A percentile compares a stretch with the other conserved stretches of the same genome.
Evolutionary conservation across 1,140 invertebrate species (phyloP).

Genomic region (Drosophila nasuta): DNA sequence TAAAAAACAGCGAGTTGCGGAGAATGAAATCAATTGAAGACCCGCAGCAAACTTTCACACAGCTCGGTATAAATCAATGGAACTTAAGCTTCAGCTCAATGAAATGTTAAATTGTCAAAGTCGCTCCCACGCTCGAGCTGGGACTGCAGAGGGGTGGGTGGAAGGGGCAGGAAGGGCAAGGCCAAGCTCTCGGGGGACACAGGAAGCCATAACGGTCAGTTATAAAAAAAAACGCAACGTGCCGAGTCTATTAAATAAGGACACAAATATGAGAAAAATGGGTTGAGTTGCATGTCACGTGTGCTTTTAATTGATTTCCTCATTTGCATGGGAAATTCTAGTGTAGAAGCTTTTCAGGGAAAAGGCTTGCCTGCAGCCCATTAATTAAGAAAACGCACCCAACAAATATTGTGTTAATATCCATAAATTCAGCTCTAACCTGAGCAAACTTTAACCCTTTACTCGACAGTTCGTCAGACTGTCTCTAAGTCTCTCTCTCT

Average conservation of each 20-base stretch:
- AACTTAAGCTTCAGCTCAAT: constrained; percentile 46
- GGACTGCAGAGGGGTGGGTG: neutral
- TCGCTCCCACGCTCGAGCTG: constrained; percentile 60
- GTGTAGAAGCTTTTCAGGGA: constrained; percentile 46
- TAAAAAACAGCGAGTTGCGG: neutral
- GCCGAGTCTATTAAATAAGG: constrained; percentile 39
- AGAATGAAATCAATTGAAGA: constrained; percentile 66
- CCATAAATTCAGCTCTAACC: constrained; percentile 60
- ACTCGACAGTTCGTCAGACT: constrained; percentile 25
- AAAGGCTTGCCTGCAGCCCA: constrained; percentile 46
- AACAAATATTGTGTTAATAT: constrained; percentile 79
- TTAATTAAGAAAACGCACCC: constrained; percentile 56
- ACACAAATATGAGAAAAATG: constrained; percentile 49
- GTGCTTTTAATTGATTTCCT: constrained; percentile 73
- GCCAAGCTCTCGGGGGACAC: constrained; percentile 63
- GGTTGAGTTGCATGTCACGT: constrained; percentile 65
- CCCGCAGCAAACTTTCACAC: constrained; percentile 64
- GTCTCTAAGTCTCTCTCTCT: neutral
- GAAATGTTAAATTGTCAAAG: constrained; percentile 25
- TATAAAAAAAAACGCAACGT: constrained; percentile 33
- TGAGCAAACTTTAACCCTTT: constrained; percentile 66
- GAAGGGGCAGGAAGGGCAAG: constrained; percentile 55
- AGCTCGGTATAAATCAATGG: constrained; percentile 66
- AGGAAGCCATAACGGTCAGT: constrained; percentile 63
- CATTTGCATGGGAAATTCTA: constrained; percentile 67